phyloP scores from a whole-genome alignment of 2,113 vertebrate species.

The Pelusios castaneus region DNA sequence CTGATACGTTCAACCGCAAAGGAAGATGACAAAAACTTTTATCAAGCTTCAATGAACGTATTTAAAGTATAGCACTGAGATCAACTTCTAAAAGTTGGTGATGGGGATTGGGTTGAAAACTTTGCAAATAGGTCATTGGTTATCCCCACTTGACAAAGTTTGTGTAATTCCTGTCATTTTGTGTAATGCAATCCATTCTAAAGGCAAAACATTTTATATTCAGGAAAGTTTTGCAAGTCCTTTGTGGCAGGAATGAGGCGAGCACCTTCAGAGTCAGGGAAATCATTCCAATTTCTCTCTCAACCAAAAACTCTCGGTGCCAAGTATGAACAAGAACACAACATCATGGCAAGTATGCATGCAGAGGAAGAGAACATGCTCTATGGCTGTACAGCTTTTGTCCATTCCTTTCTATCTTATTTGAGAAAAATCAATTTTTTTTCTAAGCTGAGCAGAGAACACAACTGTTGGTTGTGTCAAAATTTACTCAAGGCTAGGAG shows the following conservation, averaged over 20 bases:
- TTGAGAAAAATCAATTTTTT: background rate
- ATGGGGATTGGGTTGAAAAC: background rate
- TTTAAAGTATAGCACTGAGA: background rate
- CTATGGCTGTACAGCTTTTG: background rate
- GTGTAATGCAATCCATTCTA: fast-evolving
- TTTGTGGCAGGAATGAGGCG: background rate
- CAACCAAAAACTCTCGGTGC: background rate
- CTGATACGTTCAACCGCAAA: background rate
- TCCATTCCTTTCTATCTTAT: fast-evolving
- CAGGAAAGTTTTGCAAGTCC: background rate
- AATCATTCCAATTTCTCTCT: background rate
- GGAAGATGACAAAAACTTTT: background rate
- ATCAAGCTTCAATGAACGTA: background rate
- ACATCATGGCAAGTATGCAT: background rate
- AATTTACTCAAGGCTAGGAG: background rate
- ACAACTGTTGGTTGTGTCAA: background rate
- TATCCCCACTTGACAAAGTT: background rate
- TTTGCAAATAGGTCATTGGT: background rate
- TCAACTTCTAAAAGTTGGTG: background rate
- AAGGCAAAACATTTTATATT: background rate
- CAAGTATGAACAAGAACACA: background rate
- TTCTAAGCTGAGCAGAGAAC: background rate
- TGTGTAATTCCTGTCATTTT: background rate
- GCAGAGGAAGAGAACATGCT: background rate
- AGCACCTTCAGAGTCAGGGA: background rate